These are phyloP conservation scores for Tiaroga cobitis DNA, from an alignment of 2,797 vertebrate species.

Conservation along the genomic window DNA sequence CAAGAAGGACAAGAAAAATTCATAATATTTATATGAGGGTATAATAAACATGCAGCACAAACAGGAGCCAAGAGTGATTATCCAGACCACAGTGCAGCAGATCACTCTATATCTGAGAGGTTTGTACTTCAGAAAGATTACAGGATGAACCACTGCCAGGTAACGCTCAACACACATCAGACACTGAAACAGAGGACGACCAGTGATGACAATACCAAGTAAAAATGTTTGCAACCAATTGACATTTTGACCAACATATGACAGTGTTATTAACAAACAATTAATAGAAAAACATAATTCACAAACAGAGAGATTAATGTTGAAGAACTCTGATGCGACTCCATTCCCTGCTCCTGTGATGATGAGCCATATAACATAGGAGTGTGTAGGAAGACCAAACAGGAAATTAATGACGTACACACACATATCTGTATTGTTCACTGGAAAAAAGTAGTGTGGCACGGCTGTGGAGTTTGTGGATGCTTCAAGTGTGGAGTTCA, in stretches of 20 bases:
- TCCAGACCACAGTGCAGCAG: neutral
- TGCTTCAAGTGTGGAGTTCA: constrained; percentile 6
- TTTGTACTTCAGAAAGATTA: neutral
- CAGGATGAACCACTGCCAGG: neutral
- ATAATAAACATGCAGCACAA: neutral
- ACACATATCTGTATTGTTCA: neutral
- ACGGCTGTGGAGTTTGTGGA: neutral
- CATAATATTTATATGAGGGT: fast-evolving
- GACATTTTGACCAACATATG: neutral
- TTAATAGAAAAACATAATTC: neutral
- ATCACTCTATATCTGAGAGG: constrained; percentile 1
- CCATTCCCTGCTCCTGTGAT: neutral
- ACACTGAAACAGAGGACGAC: constrained; percentile 18
- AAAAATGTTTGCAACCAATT: neutral
- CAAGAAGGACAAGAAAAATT: neutral
- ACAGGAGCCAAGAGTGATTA: neutral
- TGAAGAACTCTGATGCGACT: constrained; percentile 20
- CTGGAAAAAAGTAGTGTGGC: neutral
- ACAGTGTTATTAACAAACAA: neutral
- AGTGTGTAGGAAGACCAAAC: neutral
- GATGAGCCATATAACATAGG: constrained; percentile 1
- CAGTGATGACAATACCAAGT: neutral
- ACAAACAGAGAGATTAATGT: neutral
- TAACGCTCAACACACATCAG: neutral
- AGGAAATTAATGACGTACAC: neutral